Percentiles rank a stretch among this genome's conserved stretches.
Conservation (phyloP, 2,888 invertebrate genomes). For the Antitype chi region DNA sequence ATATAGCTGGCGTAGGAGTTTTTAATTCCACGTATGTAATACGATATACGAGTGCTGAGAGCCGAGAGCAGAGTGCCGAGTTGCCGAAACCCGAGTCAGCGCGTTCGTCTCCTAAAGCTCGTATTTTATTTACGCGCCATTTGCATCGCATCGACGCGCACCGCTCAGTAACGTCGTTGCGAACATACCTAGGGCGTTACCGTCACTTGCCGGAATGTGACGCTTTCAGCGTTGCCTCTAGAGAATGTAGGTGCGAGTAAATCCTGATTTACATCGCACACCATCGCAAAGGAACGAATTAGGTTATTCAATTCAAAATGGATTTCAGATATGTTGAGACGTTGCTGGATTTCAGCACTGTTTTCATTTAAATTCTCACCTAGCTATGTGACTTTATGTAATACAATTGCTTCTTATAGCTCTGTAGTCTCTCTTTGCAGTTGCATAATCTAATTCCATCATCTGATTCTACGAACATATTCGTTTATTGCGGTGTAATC, state of each 20-base stretch:
- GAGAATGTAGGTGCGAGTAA: slow-evolving; percentile 57
- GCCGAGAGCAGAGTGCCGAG: slow-evolving; percentile 43
- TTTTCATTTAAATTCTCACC: slow-evolving; percentile 25
- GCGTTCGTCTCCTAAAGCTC: slow-evolving; percentile 68
- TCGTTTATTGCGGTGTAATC: slow-evolving; percentile 10
- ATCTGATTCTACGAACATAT: background rate
- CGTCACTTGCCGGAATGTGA: slow-evolving; percentile 52
- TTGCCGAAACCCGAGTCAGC: slow-evolving; percentile 64
- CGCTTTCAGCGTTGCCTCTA: slow-evolving; percentile 39
- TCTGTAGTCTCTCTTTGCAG: background rate
- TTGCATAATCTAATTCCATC: background rate
- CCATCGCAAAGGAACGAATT: slow-evolving; percentile 49
- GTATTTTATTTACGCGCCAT: slow-evolving; percentile 87
- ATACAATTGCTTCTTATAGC: slow-evolving; percentile 5
- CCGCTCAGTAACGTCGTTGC: slow-evolving; percentile 66
- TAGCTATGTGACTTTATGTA: slow-evolving; percentile 1
- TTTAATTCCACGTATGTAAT: slow-evolving; percentile 75
- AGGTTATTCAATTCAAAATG: slow-evolving; percentile 55
- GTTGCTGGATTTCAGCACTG: slow-evolving; percentile 2
- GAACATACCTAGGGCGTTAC: slow-evolving; percentile 59
- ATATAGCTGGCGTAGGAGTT: slow-evolving; percentile 65
- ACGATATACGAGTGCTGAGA: slow-evolving; percentile 62
- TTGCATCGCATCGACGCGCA: slow-evolving; percentile 75
- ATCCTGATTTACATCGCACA: slow-evolving; percentile 52
- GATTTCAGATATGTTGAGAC: slow-evolving; percentile 32